Evolutionary conservation across 2,797 vertebrate genomes (phyloP), one percentile per base, ranked within the genome.

Genomic region (Naso thynnoides): DNA sequence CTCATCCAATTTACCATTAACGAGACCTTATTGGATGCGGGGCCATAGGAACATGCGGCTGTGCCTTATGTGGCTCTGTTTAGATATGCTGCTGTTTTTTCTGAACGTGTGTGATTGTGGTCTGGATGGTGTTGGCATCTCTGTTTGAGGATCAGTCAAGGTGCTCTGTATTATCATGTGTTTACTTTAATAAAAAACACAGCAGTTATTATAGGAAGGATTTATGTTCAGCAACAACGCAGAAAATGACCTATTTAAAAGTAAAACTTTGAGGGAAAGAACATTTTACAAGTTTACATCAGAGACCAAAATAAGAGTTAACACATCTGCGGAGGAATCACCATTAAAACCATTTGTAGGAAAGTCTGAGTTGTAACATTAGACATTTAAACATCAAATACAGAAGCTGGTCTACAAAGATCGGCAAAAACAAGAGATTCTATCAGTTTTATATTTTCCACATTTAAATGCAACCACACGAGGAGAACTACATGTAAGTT

Each of bases 1-100:
- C 92, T 94, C 92, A 94, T 92, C 93, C 94, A 94, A 94, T 94
- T 94, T 94, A 93, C 81, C 87, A 92, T 95, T 95, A 95, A 95
- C 93, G 91, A 95, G 92, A 92, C 92, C 91, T 94, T 94, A 95
- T 95, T 95, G 94, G 91, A 92, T 91, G 93, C 93, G 87, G 89
- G 90, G 89, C 90, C 91, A 90, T 76, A 85, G 85, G 88, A 90
- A 82, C 89, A 91, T 86, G 90, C 60, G 66, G 86, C 82, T 86
- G 85, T 88, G 90, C 91, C 88, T 89, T 87, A 89, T 90, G 90
- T 74, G 86, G 82, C 85, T 88, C 81, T 80, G 82, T 85, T 87
- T 79, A 56, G 82, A 89, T 80, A 70, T 70, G 78, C 84, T 76
- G 74, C 70, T 70, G 64, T 42, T 79, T 39, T 41, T 69, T 53